phyloP scores from a whole-genome alignment of 2,888 invertebrate species.

The Sylvicola fuscatus region DNA sequence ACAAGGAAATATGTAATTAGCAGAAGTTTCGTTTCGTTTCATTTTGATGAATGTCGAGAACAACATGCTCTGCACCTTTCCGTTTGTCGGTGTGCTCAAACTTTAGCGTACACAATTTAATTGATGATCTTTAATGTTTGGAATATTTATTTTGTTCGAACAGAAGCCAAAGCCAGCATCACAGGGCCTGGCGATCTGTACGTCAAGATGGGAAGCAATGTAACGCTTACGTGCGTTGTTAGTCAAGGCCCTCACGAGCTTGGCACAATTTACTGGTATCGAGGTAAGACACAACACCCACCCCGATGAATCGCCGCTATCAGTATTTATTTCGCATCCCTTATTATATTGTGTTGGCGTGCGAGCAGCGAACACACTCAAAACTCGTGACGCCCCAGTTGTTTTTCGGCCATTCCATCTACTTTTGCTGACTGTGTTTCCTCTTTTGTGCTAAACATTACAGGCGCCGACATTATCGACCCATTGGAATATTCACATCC shows the following conservation, averaged over 20 bases:
- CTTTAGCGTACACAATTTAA: no score
- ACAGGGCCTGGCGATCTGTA: conserved; percentile 44
- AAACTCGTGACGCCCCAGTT: no score
- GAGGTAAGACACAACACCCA: conserved; percentile 21
- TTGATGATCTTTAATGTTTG: no score
- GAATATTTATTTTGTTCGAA: conserved; percentile 11
- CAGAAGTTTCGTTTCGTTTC: no score
- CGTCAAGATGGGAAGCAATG: conserved; percentile 51
- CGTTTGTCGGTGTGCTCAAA: no score
- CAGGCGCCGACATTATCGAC: conserved; percentile 6
- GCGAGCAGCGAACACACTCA: no score
- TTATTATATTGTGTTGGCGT: no score
- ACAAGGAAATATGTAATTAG: no score
- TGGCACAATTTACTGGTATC: conserved; percentile 50
- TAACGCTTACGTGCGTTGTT: conserved; percentile 47
- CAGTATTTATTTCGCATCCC: no score
- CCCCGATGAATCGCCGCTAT: no score
- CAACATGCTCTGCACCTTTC: no score
- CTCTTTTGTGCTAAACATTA: background rate
- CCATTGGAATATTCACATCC: conserved; percentile 6
- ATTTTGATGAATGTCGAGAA: no score
- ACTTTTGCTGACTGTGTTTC: conserved; percentile 1
- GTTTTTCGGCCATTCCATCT: background rate
- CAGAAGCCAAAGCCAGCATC: conserved; percentile 47
- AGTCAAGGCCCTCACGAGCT: conserved; percentile 49